These are phyloP conservation scores for Lepilemur septentrionalis DNA, from an alignment of 2,797 vertebrate genomes.

Conservation along the genomic window DNA sequence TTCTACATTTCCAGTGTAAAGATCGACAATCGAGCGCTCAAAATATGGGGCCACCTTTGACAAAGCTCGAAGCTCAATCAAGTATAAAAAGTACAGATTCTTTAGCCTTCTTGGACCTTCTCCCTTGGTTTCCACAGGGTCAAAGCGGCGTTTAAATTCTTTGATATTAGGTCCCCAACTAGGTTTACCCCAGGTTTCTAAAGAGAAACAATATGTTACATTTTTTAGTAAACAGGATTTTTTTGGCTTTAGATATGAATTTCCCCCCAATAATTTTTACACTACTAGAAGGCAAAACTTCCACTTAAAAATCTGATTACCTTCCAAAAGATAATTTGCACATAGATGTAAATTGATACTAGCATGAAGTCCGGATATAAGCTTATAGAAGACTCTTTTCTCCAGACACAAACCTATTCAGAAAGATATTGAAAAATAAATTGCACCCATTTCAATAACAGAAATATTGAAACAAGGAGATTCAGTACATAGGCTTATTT, in stretches of 20 bases:
- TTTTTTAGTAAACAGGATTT: not conserved
- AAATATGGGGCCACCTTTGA: constrained; percentile 96
- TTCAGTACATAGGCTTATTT: not conserved
- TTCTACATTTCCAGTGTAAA: constrained; percentile 92
- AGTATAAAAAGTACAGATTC: constrained; percentile 96
- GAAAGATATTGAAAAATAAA: constrained; percentile 62
- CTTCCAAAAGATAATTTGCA: constrained; percentile 93
- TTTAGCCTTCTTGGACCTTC: constrained; percentile 95
- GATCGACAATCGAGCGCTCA: constrained; percentile 91
- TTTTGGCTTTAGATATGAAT: not conserved
- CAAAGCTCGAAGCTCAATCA: constrained; percentile 95
- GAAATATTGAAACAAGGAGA: not conserved
- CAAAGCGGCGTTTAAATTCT: constrained; percentile 93
- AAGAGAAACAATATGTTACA: not conserved
- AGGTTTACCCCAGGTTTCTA: constrained; percentile 93
- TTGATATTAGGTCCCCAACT: constrained; percentile 94
- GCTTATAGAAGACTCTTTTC: constrained; percentile 96
- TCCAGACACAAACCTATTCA: constrained; percentile 92
- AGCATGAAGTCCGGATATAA: constrained; percentile 97
- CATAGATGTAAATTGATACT: constrained; percentile 97
- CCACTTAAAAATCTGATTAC: constrained; percentile 81
- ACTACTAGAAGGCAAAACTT: not conserved
- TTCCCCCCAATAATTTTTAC: not conserved
- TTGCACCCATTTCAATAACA: not conserved
- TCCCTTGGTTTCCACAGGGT: constrained; percentile 92